Conservation (phyloP, 2,888 invertebrate genomes). For the Meghimatium bilineatum region DNA sequence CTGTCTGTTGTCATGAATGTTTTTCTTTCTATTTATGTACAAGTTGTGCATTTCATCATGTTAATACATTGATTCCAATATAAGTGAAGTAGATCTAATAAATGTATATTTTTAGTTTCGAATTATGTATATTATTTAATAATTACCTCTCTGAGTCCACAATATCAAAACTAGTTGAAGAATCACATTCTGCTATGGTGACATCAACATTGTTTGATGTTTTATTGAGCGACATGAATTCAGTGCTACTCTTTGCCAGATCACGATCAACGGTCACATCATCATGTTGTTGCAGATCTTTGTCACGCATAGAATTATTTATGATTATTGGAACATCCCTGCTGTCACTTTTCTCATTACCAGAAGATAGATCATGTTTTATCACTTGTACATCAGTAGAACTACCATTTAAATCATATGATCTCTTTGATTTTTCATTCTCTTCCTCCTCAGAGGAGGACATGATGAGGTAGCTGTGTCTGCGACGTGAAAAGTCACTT, state of each 20-base stretch:
- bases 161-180: conserved; percentile 27
- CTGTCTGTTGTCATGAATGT: no score
- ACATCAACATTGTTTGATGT: background rate
- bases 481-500: background rate
- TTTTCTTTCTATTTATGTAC: no score
- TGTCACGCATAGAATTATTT: background rate
- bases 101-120: no score
- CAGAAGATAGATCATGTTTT: background rate
- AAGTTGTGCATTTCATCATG: no score
- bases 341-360: conserved; percentile 2
- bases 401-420: background rate
- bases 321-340: background rate
- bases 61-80: no score
- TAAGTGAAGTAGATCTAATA: no score
- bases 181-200: conserved; percentile 40
- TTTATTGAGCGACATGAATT: conserved; percentile 18
- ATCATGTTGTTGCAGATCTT: background rate
- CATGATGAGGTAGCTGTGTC: conserved; percentile 7
- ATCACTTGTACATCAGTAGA: background rate
- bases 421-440: background rate
- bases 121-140: no score
- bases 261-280: background rate
- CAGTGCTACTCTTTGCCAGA: background rate
- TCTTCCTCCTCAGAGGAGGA: conserved; percentile 33
- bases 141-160: conserved; percentile 42